These are phyloP conservation scores for Lasaia peninsularis DNA, from an alignment of 1,140 invertebrate genomes.

Conservation along the genomic window DNA sequence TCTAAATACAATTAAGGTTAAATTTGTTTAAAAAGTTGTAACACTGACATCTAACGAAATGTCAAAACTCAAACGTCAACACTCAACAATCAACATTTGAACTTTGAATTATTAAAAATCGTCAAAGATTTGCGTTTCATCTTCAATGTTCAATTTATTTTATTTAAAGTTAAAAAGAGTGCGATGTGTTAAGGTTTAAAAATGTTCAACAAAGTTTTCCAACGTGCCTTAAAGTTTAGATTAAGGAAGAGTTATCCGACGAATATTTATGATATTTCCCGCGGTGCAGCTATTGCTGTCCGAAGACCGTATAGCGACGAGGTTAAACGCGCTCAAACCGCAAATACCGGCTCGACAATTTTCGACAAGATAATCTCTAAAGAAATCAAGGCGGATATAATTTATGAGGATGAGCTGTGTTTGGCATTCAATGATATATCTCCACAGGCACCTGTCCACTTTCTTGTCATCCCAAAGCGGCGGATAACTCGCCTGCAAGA, in stretches of 20 bases:
- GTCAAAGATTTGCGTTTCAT: not conserved
- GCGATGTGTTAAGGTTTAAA: slow-evolving; percentile 24
- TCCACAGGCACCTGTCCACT: slow-evolving; percentile 89
- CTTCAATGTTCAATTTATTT: not conserved
- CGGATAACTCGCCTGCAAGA: slow-evolving; percentile 80
- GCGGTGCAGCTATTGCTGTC: slow-evolving; percentile 55
- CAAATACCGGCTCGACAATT: slow-evolving; percentile 79
- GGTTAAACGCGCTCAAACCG: slow-evolving; percentile 56
- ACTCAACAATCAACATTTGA: too few relatives aligned
- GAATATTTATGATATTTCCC: slow-evolving; percentile 65
- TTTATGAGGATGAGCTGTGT: slow-evolving; percentile 88
- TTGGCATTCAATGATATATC: slow-evolving; percentile 88
- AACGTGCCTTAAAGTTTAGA: slow-evolving; percentile 63
- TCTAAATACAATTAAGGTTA: too few relatives aligned
- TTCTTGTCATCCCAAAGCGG: slow-evolving; percentile 89
- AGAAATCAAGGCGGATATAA: slow-evolving; percentile 87
- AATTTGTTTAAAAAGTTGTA: too few relatives aligned
- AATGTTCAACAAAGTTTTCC: slow-evolving; percentile 70
- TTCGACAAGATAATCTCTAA: slow-evolving; percentile 89
- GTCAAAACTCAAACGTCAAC: too few relatives aligned
- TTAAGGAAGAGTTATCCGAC: slow-evolving; percentile 64
- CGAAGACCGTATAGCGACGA: slow-evolving; percentile 63
- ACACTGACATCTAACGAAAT: too few relatives aligned
- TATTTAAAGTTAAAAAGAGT: not conserved
- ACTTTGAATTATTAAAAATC: not conserved